Evolutionary conservation across 1,140 invertebrate species (phyloP), one percentile per base, ranked within the genome.

Genomic region (Nomia melanderi): DNA sequence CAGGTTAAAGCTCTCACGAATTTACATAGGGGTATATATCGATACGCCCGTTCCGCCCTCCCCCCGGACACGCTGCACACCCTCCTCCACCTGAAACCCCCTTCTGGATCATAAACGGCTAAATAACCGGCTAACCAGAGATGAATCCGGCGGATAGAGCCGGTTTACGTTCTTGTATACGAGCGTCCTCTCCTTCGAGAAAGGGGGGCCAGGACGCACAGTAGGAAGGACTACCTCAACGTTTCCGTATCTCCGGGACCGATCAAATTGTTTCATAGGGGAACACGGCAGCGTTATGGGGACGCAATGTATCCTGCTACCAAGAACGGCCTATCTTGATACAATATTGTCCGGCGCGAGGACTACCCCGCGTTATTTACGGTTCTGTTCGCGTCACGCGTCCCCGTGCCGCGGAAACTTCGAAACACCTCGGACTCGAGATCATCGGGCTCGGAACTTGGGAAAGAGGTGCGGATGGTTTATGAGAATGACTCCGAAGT

Each of bases 201-300:
- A n/a, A n/a, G 6, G 31, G 66, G 71, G 31, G 63, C 54, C 64
- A 63, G 70, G 31, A 14, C 29, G 70, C 41, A 17, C 57, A 75
- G 77, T 25, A 33, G 78, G 36, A 50, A 83, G 79, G 65, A 56
- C 47, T 71, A 41, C 66, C 81, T 85, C 81, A 67, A 83, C 66
- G 82, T 87, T 77, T 63, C 47, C 71, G 70, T 88, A 89, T 90
- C 87, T 81, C 50, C 11, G 39, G 64, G 72, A 65, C 67, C 84
- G 82, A 90, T 90, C 89, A 86, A 87, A 89, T 90, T 89, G 87
- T 88, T 90, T 86, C 85, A 85, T 76, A 84, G 81, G 65, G 81
- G 86, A 87, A 86, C 77, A 69, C 81, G 56, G 76, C 81, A 76
- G 66, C 77, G 47, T 82, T 73, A 63, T 57, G 33, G 44, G 78